Conservation (phyloP, 2,797 vertebrate species). For the Oreonectes daqikongensis region DNA sequence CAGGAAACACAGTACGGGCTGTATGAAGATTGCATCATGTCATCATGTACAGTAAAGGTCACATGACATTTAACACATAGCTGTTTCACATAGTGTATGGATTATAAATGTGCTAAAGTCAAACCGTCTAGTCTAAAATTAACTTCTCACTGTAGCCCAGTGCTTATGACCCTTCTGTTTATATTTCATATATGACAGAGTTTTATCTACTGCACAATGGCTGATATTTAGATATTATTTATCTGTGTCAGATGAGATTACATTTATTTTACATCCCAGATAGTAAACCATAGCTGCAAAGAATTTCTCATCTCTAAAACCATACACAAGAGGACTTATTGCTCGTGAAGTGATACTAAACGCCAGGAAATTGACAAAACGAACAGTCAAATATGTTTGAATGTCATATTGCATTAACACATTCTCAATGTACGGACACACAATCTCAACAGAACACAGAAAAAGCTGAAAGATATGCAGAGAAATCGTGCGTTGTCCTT, state of each 20-base stretch:
- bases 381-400: slow-evolving; percentile 41
- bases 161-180: no score
- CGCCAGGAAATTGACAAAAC: slow-evolving; percentile 54
- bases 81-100: no score
- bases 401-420: slow-evolving; percentile 35
- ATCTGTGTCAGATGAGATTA: slow-evolving; percentile 16
- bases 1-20: no score
- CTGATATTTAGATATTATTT: no score
- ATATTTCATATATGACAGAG: no score
- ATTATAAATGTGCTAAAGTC: no score
- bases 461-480: slow-evolving; percentile 58
- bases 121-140: no score
- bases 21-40: no score
- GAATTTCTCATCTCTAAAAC: slow-evolving; percentile 58
- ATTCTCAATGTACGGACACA: slow-evolving; percentile 54
- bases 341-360: slow-evolving; percentile 51
- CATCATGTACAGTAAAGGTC: no score
- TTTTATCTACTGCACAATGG: no score
- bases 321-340: slow-evolving; percentile 58
- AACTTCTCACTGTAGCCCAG: no score
- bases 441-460: slow-evolving; percentile 49
- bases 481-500: slow-evolving; percentile 55
- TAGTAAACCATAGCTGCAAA: slow-evolving; percentile 29
- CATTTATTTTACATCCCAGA: slow-evolving; percentile 38
- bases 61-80: no score